Base-by-base conservation (phyloP, 2,113 vertebrate species). In the Beaufortia kweichowensis region DNA sequence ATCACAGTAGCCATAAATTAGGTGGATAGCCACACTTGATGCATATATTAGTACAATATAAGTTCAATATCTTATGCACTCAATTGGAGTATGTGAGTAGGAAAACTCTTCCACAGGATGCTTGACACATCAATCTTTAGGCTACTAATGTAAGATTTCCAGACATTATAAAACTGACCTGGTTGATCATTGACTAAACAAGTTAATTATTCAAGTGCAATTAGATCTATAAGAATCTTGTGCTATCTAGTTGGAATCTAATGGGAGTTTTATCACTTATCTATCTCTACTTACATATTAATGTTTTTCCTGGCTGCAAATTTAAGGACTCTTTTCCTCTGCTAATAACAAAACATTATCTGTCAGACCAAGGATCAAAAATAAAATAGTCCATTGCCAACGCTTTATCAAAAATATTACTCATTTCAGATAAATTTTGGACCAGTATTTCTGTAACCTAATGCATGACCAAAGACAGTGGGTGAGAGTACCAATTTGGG, bases 151-250 rank as follows among this genome's bases (percentile, higher is more conserved):
- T 24, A 57, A 26, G 55, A 23, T 8, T 26, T 57, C 23, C 55
- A 57, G 55, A 59, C 24, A 28, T 59, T 28, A 59, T 59, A 59
- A 15, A 59, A 59, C 56, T 28, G 56, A 59, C 11, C 56, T 28
- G 56, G 56, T 6, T 28, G 12, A 59, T 1, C 56, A 28, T 28
- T 15, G 15, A 59, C 23, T 15, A 59, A 59, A 28, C 56, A 59
- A 28, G 56, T 28, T 57, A 57, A 59, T 28, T 59, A 28, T 59
- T 59, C 56, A 21, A 59, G 11, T 26, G 24, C 3, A 21, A 28
- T 59, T 57, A 26, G 12, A 28, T 59, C 24, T 24, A 59, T 28
- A 28, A 7, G 28, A 28, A 28, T 59, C 56, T 7, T 59, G 24
- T 59, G 12, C 56, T 24, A 59, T 26, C 56, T 12, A 59, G 56